A percentile compares a stretch with the other conserved stretches of the same genome.
These are phyloP conservation scores for Cryptoblepharus egeriae DNA, from an alignment of 2,797 vertebrate genomes.

Conservation along the genomic window DNA sequence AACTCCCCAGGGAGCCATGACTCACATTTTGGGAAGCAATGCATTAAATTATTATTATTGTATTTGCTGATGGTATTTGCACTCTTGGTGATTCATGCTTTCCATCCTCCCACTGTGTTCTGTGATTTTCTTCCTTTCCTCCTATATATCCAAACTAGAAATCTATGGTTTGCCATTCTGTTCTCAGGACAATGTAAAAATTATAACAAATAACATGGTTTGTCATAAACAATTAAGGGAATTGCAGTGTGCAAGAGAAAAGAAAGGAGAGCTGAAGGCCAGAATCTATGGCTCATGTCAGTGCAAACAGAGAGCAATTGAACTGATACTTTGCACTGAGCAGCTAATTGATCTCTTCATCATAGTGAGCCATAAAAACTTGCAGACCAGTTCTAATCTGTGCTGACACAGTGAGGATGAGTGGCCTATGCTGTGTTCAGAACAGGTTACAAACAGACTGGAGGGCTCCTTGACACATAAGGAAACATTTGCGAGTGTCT, in stretches of 20 bases:
- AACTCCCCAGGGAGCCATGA: too few relatives aligned
- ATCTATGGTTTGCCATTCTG: not conserved
- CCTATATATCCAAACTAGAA: not conserved
- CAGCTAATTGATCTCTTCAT: not conserved
- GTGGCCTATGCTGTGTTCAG: too few relatives aligned
- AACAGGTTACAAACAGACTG: too few relatives aligned
- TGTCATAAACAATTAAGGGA: too few relatives aligned
- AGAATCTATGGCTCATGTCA: not conserved
- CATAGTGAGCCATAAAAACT: not conserved
- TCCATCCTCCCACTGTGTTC: too few relatives aligned
- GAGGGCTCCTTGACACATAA: too few relatives aligned
- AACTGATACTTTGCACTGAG: not conserved
- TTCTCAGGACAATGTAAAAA: not conserved
- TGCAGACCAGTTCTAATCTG: not conserved
- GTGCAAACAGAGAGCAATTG: not conserved
- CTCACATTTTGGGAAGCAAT: too few relatives aligned
- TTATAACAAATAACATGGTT: not conserved
- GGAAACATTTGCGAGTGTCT: too few relatives aligned
- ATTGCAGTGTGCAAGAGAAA: not conserved
- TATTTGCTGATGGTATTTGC: not conserved
- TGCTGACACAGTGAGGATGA: too few relatives aligned
- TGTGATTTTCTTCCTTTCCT: not conserved
- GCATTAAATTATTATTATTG: not conserved
- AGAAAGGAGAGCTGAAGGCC: not conserved
- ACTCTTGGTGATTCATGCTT: not conserved